These are phyloP conservation scores for Tragelaphus scriptus DNA, from an alignment of 2,113 vertebrate species.

Conservation along the genomic window DNA sequence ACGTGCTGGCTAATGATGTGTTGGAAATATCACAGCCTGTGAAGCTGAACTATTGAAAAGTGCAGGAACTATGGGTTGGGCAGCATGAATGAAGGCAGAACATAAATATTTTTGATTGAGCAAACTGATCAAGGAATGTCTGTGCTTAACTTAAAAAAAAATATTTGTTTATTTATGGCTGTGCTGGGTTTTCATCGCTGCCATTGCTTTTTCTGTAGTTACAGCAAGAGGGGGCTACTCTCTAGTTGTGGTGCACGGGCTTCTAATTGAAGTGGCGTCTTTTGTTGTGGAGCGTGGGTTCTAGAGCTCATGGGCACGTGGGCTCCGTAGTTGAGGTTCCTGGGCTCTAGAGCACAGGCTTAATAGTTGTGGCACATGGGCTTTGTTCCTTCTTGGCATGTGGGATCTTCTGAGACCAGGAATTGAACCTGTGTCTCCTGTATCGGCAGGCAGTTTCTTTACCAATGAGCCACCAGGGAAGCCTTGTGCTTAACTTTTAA, in stretches of 20 bases:
- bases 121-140: neutral
- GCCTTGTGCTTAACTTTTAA: neutral
- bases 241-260: accelerated
- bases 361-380: neutral
- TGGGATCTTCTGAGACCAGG: neutral
- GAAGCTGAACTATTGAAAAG: neutral
- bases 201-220: neutral
- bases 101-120: neutral
- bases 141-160: neutral
- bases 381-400: neutral
- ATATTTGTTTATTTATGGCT: neutral
- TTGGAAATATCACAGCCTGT: neutral
- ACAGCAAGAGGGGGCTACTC: neutral
- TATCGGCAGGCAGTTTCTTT: neutral
- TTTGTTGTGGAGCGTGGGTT: neutral
- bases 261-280: neutral
- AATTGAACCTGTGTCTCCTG: neutral
- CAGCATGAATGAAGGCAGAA: neutral
- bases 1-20: neutral
- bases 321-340: neutral
- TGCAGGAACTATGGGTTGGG: neutral
- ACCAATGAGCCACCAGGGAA: neutral
- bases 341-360: neutral
- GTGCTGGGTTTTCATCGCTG: neutral
- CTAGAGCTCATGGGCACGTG: neutral